Percentiles rank a stretch among this genome's conserved stretches.
phyloP scores from a whole-genome alignment of 2,888 invertebrate species.

The Apodemia zela region DNA sequence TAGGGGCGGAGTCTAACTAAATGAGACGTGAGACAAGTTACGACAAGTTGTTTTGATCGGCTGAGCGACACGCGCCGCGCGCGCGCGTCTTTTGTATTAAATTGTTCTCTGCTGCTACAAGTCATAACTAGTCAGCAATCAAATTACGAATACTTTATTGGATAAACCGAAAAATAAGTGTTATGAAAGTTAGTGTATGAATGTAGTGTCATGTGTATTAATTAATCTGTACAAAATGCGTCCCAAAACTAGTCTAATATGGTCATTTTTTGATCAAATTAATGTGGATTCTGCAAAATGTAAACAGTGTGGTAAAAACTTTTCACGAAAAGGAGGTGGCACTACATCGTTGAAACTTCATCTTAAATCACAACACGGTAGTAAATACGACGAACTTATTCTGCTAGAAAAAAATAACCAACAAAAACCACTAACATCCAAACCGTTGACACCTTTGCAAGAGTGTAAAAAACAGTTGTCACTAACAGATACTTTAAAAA shows the following conservation, averaged over 20 bases:
- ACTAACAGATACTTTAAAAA: conserved; percentile 23
- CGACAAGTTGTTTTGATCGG: conserved; percentile 20
- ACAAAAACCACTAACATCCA: conserved; percentile 16
- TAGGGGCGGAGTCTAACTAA: conserved; percentile 21
- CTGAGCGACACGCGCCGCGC: conserved; percentile 12
- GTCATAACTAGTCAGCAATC: conserved; percentile 9
- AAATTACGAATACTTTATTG: conserved; percentile 12
- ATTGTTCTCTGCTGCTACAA: conserved; percentile 9
- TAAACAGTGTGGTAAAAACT: conserved; percentile 25
- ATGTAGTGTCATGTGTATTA: conserved; percentile 3
- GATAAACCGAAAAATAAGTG: conserved; percentile 9
- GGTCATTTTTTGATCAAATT: conserved; percentile 19
- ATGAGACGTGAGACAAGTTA: conserved; percentile 15
- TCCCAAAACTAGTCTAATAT: conserved; percentile 24
- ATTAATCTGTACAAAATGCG: conserved; percentile 19
- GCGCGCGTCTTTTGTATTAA: conserved; percentile 2
- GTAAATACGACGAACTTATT: conserved; percentile 21
- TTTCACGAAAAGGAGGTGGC: conserved; percentile 22
- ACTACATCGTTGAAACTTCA: conserved; percentile 27
- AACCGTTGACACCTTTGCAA: conserved; percentile 25
- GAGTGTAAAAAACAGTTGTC: conserved; percentile 27
- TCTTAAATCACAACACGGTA: conserved; percentile 26
- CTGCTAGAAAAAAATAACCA: conserved; percentile 1
- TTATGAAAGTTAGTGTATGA: conserved; percentile 8
- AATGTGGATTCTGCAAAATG: conserved; percentile 25